These are phyloP conservation scores for Tautogolabrus adspersus DNA, from an alignment of 2,113 vertebrate species.

Conservation along the genomic window DNA sequence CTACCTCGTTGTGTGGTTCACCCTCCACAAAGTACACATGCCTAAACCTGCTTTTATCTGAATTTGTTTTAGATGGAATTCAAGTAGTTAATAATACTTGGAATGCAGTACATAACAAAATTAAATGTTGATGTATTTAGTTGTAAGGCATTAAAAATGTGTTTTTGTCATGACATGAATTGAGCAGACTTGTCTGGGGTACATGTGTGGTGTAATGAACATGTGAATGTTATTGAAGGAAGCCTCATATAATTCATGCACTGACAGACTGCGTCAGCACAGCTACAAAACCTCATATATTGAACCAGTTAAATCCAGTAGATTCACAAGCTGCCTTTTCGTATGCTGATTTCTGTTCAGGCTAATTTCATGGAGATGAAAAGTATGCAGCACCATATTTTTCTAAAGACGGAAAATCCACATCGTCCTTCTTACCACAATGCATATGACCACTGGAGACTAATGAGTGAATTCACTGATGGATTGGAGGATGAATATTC, in stretches of 20 bases:
- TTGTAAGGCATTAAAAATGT: too few relatives aligned
- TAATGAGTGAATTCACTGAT: conserved; percentile 10
- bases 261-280: background rate
- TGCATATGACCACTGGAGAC: background rate
- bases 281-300: background rate
- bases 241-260: background rate
- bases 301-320: conserved; percentile 36
- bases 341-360: conserved; percentile 2
- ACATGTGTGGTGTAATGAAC: background rate
- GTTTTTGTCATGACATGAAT: too few relatives aligned
- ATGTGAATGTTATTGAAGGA: background rate
- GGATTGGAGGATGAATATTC: conserved; percentile 45
- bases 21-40: too few relatives aligned
- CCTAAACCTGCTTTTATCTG: too few relatives aligned
- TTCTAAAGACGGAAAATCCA: conserved; percentile 41
- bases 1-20: background rate
- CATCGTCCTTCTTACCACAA: conserved; percentile 19
- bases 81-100: background rate
- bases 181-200: too few relatives aligned
- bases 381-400: background rate
- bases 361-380: conserved; percentile 32
- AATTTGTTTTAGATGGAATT: background rate
- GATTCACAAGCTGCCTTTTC: conserved; percentile 5
- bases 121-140: too few relatives aligned
- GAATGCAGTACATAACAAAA: background rate